Conservation (phyloP, 2,888 invertebrate species). For the Agrotis ipsilon region DNA sequence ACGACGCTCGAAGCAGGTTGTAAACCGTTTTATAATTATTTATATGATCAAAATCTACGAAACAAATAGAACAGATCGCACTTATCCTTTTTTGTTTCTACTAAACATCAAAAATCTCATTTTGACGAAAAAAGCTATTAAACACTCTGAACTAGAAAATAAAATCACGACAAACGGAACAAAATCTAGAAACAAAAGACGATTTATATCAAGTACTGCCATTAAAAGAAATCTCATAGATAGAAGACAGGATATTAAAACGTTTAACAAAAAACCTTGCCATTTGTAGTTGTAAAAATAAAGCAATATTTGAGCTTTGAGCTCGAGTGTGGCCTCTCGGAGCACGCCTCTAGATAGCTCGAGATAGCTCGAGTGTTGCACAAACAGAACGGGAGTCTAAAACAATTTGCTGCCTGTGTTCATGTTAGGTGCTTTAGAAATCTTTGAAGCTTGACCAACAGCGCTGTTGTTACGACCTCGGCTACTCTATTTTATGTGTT, state of each 20-base stretch:
- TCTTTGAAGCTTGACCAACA: constrained; percentile 59
- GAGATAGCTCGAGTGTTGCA: constrained; percentile 70
- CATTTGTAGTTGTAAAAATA: constrained; percentile 56
- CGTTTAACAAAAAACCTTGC: constrained; percentile 35
- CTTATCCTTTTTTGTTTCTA: too few relatives aligned
- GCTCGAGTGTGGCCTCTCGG: constrained; percentile 61
- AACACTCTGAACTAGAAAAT: constrained; percentile 1
- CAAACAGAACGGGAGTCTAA: constrained; percentile 71
- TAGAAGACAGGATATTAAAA: constrained; percentile 54
- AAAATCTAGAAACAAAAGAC: constrained; percentile 35
- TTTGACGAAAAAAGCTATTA: background rate
- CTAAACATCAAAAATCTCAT: too few relatives aligned
- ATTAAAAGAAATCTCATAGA: constrained; percentile 44
- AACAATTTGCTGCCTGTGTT: constrained; percentile 71
- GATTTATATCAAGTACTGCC: constrained; percentile 30
- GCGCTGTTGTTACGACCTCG: constrained; percentile 23
- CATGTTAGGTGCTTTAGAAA: constrained; percentile 55
- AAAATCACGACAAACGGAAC: constrained; percentile 24
- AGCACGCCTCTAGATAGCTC: constrained; percentile 66
- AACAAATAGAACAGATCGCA: too few relatives aligned
- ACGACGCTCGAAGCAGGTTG: too few relatives aligned
- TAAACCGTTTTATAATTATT: too few relatives aligned
- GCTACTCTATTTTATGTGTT: background rate
- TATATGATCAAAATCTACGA: too few relatives aligned
- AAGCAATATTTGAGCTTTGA: constrained; percentile 55